A percentile compares a stretch with the other conserved stretches of the same genome.
Conservation (phyloP, 2,113 vertebrate genomes). For the Pseudopodoces humilis region DNA sequence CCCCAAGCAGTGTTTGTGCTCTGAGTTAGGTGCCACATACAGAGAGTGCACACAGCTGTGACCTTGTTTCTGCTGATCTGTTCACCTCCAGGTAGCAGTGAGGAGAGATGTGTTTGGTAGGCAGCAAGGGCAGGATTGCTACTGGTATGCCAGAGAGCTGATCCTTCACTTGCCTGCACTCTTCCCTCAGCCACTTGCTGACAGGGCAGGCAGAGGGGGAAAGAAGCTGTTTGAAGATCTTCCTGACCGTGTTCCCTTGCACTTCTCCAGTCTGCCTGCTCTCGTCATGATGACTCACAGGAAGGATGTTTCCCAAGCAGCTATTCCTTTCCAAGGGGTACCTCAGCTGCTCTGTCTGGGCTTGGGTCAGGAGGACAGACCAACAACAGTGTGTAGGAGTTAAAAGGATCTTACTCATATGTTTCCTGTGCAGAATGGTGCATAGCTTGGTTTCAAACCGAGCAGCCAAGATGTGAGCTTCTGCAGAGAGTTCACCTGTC, state of each 20-base stretch:
- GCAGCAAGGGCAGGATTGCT: not conserved
- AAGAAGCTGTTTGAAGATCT: not conserved
- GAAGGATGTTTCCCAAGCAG: not conserved
- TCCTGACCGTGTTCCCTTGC: not conserved
- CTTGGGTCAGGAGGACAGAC: not conserved
- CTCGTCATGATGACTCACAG: not conserved
- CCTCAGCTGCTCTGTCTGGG: not conserved
- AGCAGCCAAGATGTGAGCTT: not conserved
- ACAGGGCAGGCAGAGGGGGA: not conserved
- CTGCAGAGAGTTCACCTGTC: not conserved
- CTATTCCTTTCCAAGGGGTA: not conserved
- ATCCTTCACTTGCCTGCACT: not conserved
- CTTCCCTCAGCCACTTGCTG: not conserved
- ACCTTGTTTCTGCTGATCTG: conserved; percentile 9
- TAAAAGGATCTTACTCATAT: not conserved
- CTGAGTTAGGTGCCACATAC: not conserved
- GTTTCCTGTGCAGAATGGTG: not conserved
- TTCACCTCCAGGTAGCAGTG: not conserved
- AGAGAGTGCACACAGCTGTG: not conserved
- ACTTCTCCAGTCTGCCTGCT: not conserved
- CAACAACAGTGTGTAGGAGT: not conserved
- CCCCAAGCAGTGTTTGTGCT: not conserved
- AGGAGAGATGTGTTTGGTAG: not conserved
- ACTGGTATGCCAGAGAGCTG: not conserved
- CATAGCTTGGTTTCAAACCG: not conserved